These are phyloP conservation scores for Phenganax subtilis DNA, from an alignment of 92 coral and sea anemone species.

Conservation along the genomic window DNA sequence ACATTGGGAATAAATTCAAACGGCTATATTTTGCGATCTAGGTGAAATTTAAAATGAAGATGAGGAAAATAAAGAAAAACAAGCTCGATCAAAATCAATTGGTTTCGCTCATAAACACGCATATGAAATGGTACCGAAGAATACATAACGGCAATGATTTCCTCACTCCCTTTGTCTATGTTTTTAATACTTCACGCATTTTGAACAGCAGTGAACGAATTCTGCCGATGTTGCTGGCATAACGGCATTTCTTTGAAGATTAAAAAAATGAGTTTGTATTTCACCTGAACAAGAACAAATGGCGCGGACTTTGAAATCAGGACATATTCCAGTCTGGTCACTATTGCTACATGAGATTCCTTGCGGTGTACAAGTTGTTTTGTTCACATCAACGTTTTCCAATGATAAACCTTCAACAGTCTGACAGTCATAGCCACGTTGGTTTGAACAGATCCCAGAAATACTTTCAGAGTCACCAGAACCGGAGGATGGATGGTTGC, in stretches of 20 bases:
- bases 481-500: conserved; percentile 55
- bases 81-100: too few relatives aligned
- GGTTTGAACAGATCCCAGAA: conserved; percentile 59
- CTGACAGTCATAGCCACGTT: conserved; percentile 72
- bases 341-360: conserved; percentile 76
- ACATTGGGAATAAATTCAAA: background rate
- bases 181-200: too few relatives aligned
- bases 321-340: conserved; percentile 64
- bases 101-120: too few relatives aligned
- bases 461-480: conserved; percentile 66
- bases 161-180: too few relatives aligned
- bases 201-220: too few relatives aligned
- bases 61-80: too few relatives aligned
- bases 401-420: conserved; percentile 55
- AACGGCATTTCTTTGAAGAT: too few relatives aligned
- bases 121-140: too few relatives aligned
- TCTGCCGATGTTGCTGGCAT: too few relatives aligned
- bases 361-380: conserved; percentile 60
- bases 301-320: conserved; percentile 82
- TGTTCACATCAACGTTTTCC: conserved; percentile 62
- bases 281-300: conserved; percentile 87
- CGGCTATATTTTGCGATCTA: too few relatives aligned
- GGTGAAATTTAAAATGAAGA: too few relatives aligned
- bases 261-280: background rate
- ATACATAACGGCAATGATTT: too few relatives aligned